Percentiles rank a stretch among this genome's conserved stretches.
Evolutionary conservation across 2,888 invertebrate genomes (phyloP).

Genomic region (Cephus sareptanus): DNA sequence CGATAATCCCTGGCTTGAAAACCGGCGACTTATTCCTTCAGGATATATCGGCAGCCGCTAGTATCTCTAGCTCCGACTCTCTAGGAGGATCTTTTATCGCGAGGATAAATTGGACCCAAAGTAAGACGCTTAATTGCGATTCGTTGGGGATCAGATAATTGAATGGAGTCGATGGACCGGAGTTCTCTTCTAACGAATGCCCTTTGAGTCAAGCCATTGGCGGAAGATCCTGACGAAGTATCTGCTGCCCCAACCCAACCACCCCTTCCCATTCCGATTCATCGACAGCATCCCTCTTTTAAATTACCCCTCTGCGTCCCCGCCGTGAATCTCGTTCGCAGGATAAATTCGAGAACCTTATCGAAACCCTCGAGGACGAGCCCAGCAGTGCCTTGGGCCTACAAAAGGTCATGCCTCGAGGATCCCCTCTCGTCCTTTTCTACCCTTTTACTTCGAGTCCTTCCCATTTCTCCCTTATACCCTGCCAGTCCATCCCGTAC

Average conservation of each 20-base stretch:
- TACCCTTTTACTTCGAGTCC: neutral
- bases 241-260: conserved; percentile 31
- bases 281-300: neutral
- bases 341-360: neutral
- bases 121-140: conserved; percentile 3
- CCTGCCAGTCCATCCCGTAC: neutral
- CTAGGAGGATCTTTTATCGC: neutral
- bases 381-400: neutral
- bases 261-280: neutral
- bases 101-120: conserved; percentile 3
- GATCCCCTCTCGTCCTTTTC: neutral
- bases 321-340: neutral
- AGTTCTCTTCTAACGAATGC: conserved; percentile 28
- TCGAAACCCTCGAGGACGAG: neutral
- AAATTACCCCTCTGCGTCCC: neutral
- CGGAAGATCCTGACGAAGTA: conserved; percentile 39
- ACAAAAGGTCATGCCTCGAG: neutral
- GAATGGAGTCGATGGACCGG: conserved; percentile 33
- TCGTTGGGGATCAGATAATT: conserved; percentile 35
- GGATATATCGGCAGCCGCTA: neutral
- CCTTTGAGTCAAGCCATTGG: conserved; percentile 22
- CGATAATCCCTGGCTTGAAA: neutral
- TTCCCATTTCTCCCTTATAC: neutral
- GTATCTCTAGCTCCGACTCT: neutral
- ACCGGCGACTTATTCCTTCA: neutral